Evolutionary conservation across 1,140 invertebrate genomes (phyloP), one percentile per base, ranked within the genome.

Genomic region (Aradophagus sp.): DNA sequence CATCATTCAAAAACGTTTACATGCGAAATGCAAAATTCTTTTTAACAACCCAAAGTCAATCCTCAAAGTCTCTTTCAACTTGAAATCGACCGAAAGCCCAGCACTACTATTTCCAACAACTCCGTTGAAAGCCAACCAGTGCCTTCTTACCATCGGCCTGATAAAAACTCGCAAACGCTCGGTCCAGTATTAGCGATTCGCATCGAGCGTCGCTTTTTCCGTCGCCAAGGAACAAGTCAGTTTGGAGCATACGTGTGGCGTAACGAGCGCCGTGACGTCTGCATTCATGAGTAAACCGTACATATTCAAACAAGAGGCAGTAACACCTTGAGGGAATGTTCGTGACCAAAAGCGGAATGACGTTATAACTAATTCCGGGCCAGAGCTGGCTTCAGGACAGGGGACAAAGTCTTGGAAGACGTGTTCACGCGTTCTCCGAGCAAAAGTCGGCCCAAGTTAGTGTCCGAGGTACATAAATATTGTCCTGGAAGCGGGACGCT

Each of bases 351-450:
- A 55, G 53, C 35, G 45, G 47, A 74, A 73, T 73, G 69, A 72
- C 68, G 75, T 76, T 78, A 78, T 79, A 80, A 77, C 74, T 75
- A 67, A 65, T 62, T 50, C 77, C 32, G 63, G 38, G 65, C 53
- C 56, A 67, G 52, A 39, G n/a, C 38, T 10, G 41, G 44, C 42
- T 47, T 6, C 58, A 38, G 41, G 53, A 34, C 48, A 47, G 53
- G 7, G 29, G 39, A 13, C 47, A 62, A 66, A 72, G 69, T 72
- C 61, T 71, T 48, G 27, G 52, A 65, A 55, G 61, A 65, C 53
- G 52, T 53, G 61, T 65, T 55, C 61, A 35, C 68, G 38, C 53
- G 44, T 65, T 31, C 45, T 34, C 44, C 19, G 19, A 29, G 53
- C 59, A 65, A 66, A 66, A 66, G 69, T 72, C 68, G 47, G 48